Base-by-base conservation (phyloP, 2,888 invertebrate genomes). In the Bibio marci region DNA sequence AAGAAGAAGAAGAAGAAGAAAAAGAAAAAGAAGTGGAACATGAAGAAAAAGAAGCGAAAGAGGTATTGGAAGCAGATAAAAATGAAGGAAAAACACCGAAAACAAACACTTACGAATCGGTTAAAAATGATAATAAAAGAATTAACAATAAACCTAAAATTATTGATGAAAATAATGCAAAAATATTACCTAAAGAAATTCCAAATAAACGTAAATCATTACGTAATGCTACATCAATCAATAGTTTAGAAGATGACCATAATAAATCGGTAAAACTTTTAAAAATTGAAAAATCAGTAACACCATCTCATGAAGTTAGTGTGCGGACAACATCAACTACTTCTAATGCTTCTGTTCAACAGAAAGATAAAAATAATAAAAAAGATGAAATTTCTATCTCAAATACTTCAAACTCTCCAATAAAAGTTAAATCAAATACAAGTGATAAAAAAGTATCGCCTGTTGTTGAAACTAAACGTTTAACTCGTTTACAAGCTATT, bases 1-100 rank as follows among this genome's bases (percentile, higher is more conserved):
- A 26, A 22, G 27, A 15, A 33, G 35, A 41, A 11, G 25, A 34
- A 10, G 12, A 34, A 6, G 43, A 37, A 19, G 39, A 15, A 41
- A 45, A 41, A 35, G 30, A 30, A 1, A 36, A 41, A 11, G 30
- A 30, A 7, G n/a, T 14, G 30, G 13, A 30, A 30, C 12, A 30
- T 13, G 8, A 12, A 4, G 30, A 30, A 4, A 14, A 30, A 14
- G 13, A 27, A 27, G 11, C 12, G 30, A 37, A 37, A 22, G 22
- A 18, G 31, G 17, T 11, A 32, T 19, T 7, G 13, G 17, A 30
- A 30, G 8, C n/a, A 2, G 22, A 37, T 30, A 35, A 42, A 7
- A 47, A 40, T 35, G 41, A 38, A 27, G 47, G 51, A 15, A 51
- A 49, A 35, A 31, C 37, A 4, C 30, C 37, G 12, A 48, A 46